Base-by-base conservation (phyloP, 2,797 vertebrate species). In the Tragopan temminckii region DNA sequence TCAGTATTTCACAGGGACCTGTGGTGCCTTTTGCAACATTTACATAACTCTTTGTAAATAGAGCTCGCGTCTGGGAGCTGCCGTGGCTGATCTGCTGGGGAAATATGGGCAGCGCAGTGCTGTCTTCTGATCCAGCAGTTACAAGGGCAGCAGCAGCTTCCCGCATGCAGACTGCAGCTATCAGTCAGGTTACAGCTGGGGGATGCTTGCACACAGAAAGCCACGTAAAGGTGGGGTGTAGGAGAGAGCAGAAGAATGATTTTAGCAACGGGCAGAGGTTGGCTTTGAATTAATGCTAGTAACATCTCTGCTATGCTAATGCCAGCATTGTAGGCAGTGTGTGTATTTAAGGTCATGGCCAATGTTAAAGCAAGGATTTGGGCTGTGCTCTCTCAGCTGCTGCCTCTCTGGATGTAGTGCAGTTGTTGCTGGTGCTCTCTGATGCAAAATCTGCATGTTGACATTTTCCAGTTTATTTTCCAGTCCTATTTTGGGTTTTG, bases 311-410 rank as follows among this genome's bases (percentile, higher is more conserved):
- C 81, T 84, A 4, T 61, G 46, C 36, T 82, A 76, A 59, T 67
- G 50, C 9, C 2, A 13, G 36, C 64, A 78, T 76, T 91, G 35
- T 61, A 15, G 11, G 58, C 9, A 9, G 31, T 6, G 20, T 80
- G 29, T 14, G 4, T 82, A 12, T 84, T 69, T 86, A 84, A 95
- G 77, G 87, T 93, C 92, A 64, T 53, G 63, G 59, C 35, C 87
- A 88, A 78, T 68, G 80, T 90, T 83, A 75, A 31, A 78, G 46
- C 40, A 50, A 77, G 53, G 90, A 70, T 84, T 79, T 74, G 46
- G 46, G 13, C 68, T 85, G n/a, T 59, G 43, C 53, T 83, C 11
- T 70, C 40, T 71, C 9, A 52, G 76, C 67, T 80, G 66, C 68
- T 63, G 38, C n/a, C 16, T 24, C 43, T 20, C 40, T 85, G 48